Conservation (phyloP, 2,888 invertebrate genomes). For the Chloromyia formosa region DNA sequence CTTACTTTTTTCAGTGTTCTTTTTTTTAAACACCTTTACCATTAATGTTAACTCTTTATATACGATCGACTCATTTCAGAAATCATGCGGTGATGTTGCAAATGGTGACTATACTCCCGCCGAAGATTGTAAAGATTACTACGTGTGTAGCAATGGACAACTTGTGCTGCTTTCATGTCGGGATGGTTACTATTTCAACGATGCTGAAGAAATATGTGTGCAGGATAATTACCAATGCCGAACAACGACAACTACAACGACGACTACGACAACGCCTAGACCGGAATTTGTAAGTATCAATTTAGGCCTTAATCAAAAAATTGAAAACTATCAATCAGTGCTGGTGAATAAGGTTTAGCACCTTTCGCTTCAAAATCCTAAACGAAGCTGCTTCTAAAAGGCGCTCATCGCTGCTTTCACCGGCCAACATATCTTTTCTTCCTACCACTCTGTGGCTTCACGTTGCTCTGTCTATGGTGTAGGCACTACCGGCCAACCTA, state of each 20-base stretch:
- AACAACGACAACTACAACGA: neutral
- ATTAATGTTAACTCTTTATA: neutral
- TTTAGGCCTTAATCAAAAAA: too few relatives aligned
- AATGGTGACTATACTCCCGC: constrained; percentile 52
- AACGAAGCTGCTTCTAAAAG: too few relatives aligned
- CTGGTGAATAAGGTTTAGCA: too few relatives aligned
- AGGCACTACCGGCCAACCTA: too few relatives aligned
- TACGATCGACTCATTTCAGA: neutral
- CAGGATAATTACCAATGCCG: constrained; percentile 52
- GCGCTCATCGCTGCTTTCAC: too few relatives aligned
- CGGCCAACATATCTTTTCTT: too few relatives aligned
- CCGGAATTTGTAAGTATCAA: neutral
- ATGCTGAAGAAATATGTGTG: constrained; percentile 48
- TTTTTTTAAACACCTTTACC: neutral
- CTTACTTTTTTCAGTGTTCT: too few relatives aligned
- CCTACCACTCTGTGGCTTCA: too few relatives aligned
- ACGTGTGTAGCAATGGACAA: constrained; percentile 50
- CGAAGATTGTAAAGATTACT: constrained; percentile 52
- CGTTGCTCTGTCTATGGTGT: too few relatives aligned
- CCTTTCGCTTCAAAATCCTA: too few relatives aligned
- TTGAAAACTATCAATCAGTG: neutral
- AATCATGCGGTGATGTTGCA: constrained; percentile 52
- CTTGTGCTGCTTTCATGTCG: constrained; percentile 53
- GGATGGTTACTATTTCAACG: constrained; percentile 51
- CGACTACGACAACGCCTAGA: neutral